These are phyloP conservation scores for Galendromus occidentalis DNA, from an alignment of 1,140 invertebrate species.

Conservation along the genomic window DNA sequence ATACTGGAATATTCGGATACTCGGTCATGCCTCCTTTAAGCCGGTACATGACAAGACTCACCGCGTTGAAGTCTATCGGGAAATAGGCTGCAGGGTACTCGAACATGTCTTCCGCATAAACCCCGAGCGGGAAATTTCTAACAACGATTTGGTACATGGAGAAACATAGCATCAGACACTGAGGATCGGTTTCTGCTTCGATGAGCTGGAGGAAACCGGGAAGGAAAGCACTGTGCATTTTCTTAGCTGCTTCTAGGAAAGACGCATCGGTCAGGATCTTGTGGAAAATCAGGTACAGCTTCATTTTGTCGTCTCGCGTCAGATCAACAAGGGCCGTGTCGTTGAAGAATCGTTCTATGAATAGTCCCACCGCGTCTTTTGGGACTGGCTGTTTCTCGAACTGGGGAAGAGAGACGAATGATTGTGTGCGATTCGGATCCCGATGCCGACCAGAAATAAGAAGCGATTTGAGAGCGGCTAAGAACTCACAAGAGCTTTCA, in stretches of 20 bases:
- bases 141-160: background rate
- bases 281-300: background rate
- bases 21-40: too few relatives aligned
- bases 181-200: background rate
- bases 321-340: background rate
- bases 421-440: too few relatives aligned
- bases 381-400: background rate
- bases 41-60: background rate
- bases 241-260: background rate
- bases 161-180: background rate
- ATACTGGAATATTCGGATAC: too few relatives aligned
- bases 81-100: slow-evolving; percentile 9
- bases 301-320: background rate
- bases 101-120: slow-evolving; percentile 1
- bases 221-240: background rate
- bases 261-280: background rate
- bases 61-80: background rate
- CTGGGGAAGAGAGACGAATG: background rate
- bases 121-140: background rate
- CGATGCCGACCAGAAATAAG: too few relatives aligned
- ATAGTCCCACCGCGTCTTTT: background rate
- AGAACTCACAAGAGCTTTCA: background rate
- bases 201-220: background rate
- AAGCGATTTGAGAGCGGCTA: too few relatives aligned
- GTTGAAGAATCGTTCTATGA: background rate